phyloP scores from a whole-genome alignment of 2,797 vertebrate species.

The Takifugu ocellatus region DNA sequence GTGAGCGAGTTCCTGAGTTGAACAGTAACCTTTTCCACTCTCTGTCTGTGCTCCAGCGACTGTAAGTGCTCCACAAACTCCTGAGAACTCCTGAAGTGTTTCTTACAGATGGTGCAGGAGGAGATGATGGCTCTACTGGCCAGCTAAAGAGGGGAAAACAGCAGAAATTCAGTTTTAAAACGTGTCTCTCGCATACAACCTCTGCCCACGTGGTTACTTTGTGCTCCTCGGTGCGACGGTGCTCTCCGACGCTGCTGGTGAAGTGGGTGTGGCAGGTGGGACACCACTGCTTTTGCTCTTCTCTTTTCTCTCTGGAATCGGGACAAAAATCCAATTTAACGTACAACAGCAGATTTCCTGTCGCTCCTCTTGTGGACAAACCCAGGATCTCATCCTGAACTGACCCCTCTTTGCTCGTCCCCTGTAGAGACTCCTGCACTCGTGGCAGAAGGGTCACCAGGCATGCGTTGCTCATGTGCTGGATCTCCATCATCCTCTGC shows the following conservation, averaged over 20 bases:
- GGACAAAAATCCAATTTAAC: background rate
- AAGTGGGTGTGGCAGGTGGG: constrained; percentile 88
- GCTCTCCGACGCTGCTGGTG: constrained; percentile 81
- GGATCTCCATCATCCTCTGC: constrained; percentile 91
- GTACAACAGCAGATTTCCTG: background rate
- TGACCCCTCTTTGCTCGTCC: constrained; percentile 78
- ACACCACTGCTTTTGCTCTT: constrained; percentile 84
- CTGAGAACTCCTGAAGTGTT: constrained; percentile 88
- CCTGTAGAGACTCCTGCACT: constrained; percentile 83
- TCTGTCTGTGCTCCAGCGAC: constrained; percentile 86
- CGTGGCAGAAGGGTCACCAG: constrained; percentile 88
- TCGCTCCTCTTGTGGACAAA: too few relatives aligned
- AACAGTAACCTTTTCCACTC: constrained; percentile 78
- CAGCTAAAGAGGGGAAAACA: constrained; percentile 66
- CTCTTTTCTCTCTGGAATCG: constrained; percentile 78
- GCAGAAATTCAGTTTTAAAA: background rate
- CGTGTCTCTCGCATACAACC: background rate
- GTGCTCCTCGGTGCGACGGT: constrained; percentile 87
- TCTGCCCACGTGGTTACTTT: constrained; percentile 75
- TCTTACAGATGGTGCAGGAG: constrained; percentile 89
- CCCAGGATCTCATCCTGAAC: constrained; percentile 26
- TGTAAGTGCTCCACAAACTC: constrained; percentile 94
- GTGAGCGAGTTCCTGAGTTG: too few relatives aligned
- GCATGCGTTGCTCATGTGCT: constrained; percentile 90
- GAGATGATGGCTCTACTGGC: constrained; percentile 82